phyloP scores from a whole-genome alignment of 1,140 invertebrate genomes.

The Schlechtendalia chinensis region DNA sequence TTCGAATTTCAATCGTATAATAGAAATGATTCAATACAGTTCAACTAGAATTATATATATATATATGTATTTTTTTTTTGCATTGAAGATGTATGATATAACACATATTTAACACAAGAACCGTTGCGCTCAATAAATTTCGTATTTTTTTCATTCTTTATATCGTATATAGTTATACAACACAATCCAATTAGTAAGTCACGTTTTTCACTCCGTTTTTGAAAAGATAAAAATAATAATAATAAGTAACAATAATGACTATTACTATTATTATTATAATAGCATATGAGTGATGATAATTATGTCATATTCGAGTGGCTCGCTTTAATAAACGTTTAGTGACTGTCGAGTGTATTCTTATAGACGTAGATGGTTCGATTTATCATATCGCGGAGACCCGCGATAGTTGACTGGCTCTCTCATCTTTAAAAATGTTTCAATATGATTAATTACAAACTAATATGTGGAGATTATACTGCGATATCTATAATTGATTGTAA shows the following conservation, averaged over 20 bases:
- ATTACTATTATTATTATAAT: conserved; percentile 31
- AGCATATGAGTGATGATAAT: conserved; percentile 30
- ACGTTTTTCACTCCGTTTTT: conserved; percentile 43
- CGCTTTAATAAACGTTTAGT: background rate
- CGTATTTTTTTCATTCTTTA: conserved; percentile 23
- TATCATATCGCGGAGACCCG: background rate
- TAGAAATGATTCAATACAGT: background rate
- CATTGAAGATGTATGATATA: conserved; percentile 25
- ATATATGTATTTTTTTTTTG: conserved; percentile 16
- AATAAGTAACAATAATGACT: conserved; percentile 17
- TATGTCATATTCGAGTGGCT: conserved; percentile 25
- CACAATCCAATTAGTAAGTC: conserved; percentile 41
- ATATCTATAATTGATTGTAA: background rate
- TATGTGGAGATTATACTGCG: no score
- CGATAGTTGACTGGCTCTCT: background rate
- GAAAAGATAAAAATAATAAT: conserved; percentile 10
- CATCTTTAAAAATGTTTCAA: background rate
- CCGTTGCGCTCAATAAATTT: conserved; percentile 20
- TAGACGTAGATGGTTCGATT: background rate
- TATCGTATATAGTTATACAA: conserved; percentile 1
- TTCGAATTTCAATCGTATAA: background rate
- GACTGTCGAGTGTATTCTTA: background rate
- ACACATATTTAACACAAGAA: background rate
- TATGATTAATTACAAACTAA: background rate
- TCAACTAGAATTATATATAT: background rate